A percentile compares a stretch with the other conserved stretches of the same genome.
Evolutionary conservation across 1,140 invertebrate species (phyloP).

Genomic region (Drosophila tani): DNA sequence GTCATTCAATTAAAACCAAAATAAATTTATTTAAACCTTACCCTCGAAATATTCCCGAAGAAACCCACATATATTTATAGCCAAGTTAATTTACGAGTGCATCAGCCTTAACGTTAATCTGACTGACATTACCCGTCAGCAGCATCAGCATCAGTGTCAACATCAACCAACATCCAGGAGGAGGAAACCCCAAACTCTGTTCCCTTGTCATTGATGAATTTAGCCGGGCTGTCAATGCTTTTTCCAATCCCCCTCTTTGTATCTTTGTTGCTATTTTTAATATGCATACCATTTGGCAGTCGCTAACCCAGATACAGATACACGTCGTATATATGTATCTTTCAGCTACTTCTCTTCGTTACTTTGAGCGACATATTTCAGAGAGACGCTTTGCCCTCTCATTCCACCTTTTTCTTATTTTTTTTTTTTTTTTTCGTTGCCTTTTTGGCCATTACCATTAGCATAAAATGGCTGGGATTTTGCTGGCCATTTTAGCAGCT

Average conservation of each 20-base stretch:
- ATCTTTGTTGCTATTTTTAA: slow-evolving; percentile 64
- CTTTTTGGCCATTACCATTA: slow-evolving; percentile 66
- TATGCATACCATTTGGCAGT: slow-evolving; percentile 66
- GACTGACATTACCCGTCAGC: slow-evolving; percentile 36
- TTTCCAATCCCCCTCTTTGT: slow-evolving; percentile 16
- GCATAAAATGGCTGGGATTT: slow-evolving; percentile 64
- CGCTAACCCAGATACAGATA: slow-evolving; percentile 45
- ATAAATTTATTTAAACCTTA: neutral
- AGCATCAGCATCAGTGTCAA: slow-evolving; percentile 40
- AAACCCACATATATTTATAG: slow-evolving; percentile 10
- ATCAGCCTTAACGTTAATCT: slow-evolving; percentile 22
- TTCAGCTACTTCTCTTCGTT: slow-evolving; percentile 48
- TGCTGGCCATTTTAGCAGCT: slow-evolving; percentile 34
- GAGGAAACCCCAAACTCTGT: slow-evolving; percentile 17
- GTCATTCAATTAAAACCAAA: too few species aligned
- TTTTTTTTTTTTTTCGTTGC: slow-evolving; percentile 8
- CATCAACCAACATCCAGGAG: neutral
- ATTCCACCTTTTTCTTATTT: slow-evolving; percentile 34
- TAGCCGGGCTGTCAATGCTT: slow-evolving; percentile 42
- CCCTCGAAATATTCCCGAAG: neutral
- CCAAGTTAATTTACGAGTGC: slow-evolving; percentile 28
- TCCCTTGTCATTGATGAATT: slow-evolving; percentile 73
- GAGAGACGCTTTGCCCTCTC: slow-evolving; percentile 24
- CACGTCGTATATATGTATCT: slow-evolving; percentile 46
- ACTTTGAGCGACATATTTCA: slow-evolving; percentile 54